Base-by-base conservation (phyloP, 2,113 vertebrate species). In the Pampusana beccarii region DNA sequence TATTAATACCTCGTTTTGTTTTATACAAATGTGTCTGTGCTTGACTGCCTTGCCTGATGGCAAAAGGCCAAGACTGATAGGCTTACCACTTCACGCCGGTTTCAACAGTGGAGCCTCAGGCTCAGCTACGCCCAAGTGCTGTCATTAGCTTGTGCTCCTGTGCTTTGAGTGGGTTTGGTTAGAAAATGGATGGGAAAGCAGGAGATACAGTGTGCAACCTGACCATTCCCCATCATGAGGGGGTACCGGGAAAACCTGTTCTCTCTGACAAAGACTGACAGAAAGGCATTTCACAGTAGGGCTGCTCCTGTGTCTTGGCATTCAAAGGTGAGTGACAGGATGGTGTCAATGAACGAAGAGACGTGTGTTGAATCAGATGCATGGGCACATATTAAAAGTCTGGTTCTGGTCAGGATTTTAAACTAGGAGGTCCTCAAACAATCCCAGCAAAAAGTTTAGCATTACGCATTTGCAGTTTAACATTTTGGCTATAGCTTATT, bases 311-410 rank as follows among this genome's bases (percentile, higher is more conserved):
- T 69, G 17, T 40, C 64, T 51, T 38, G 14, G 5, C 31, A 29
- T 73, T 88, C n/a, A 74, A 75, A 78, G 34, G 10, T 23, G 24
- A 80, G 46, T 29, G 20, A 48, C 10, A 40, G 42, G 72, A 48
- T 31, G 13, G 26, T 56, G 56, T 36, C 11, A 86, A n/a, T 16
- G 60, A 78, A 67, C 16, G n/a, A 84, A 62, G 36, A 88, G 24
- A 50, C 0, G 0, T 2, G 2, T 16, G 8, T 2, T 53, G 7
- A 48, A 42, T 58, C 46, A 19, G 9, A 57, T n/a, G n/a, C 67
- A 50, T 0, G 1, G 44, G 25, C 14, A 90, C 42, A 78, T 4
- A 7, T n/a, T 29, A 81, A 9, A 56, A 14, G 11, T 51, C 61
- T 86, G 21, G 15, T 84, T 94, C 51, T 48, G 23, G 31, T 18